Conservation (phyloP, 2,113 vertebrate genomes). For the Terrapene triunguis region DNA sequence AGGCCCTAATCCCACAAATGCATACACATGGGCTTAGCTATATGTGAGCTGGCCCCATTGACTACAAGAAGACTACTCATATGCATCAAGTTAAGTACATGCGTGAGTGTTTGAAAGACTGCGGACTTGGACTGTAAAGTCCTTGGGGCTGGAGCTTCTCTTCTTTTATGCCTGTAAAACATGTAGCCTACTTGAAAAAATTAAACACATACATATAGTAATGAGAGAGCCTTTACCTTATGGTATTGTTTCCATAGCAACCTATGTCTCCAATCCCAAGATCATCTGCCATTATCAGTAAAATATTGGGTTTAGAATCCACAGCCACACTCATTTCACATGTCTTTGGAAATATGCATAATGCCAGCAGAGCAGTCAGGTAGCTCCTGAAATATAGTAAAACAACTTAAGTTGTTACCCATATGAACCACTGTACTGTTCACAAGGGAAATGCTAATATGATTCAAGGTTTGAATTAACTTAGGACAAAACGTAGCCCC, state of each 20-base stretch:
- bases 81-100: not conserved
- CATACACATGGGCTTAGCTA: not conserved
- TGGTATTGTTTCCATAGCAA: constrained; percentile 88
- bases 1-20: not conserved
- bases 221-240: constrained; percentile 76
- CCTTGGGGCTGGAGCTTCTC: not conserved
- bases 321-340: not conserved
- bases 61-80: not conserved
- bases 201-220: not conserved
- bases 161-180: not conserved
- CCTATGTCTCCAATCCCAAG: constrained; percentile 90
- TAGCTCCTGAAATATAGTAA: constrained; percentile 8
- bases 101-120: not conserved
- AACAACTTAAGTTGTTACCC: not conserved
- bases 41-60: not conserved
- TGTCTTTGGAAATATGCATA: not conserved
- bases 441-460: not conserved
- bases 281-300: constrained; percentile 90
- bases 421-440: not conserved
- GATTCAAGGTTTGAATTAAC: not conserved
- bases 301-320: constrained; percentile 82
- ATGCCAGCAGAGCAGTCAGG: rapidly evolving
- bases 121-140: not conserved
- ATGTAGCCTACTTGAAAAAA: not conserved
- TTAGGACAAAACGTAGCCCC: not conserved